These are phyloP conservation scores for Alviniconcha marisindica DNA, from an alignment of 1,140 invertebrate genomes.

Conservation along the genomic window DNA sequence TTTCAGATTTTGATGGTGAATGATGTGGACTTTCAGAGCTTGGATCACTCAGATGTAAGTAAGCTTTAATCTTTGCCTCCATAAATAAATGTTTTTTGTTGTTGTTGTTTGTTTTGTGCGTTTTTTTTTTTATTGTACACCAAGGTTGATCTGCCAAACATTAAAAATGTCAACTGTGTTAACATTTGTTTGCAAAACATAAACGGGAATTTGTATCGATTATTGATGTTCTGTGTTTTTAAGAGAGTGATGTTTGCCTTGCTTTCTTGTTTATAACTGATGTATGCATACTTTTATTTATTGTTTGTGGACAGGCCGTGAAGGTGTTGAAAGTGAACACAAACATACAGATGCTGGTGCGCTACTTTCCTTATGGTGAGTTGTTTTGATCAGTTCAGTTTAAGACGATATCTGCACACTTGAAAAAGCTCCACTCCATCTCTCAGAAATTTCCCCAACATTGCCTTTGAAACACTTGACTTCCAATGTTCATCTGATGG, in stretches of 20 bases:
- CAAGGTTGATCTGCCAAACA: too few relatives aligned
- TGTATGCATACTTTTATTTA: too few relatives aligned
- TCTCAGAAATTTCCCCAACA: too few relatives aligned
- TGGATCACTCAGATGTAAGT: conserved; percentile 72
- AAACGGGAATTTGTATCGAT: too few relatives aligned
- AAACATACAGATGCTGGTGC: conserved; percentile 64
- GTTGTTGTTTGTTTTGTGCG: too few relatives aligned
- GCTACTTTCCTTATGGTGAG: conserved; percentile 72
- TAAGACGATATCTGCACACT: not conserved
- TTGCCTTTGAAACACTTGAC: not conserved
- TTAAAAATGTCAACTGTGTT: too few relatives aligned
- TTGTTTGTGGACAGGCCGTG: conserved; percentile 73
- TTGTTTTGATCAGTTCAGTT: conserved; percentile 28
- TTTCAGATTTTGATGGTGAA: conserved; percentile 73
- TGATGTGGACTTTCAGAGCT: conserved; percentile 69
- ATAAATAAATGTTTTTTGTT: conserved; percentile 5
- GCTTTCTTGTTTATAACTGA: conserved; percentile 41
- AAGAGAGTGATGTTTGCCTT: not conserved
- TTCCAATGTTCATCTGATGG: not conserved
- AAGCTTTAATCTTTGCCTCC: too few relatives aligned
- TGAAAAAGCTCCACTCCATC: too few relatives aligned
- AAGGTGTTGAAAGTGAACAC: conserved; percentile 68
- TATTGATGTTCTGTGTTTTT: not conserved
- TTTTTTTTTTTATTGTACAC: too few relatives aligned
- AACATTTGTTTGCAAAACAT: too few relatives aligned